Percentiles rank a stretch among this genome's conserved stretches.
phyloP scores from a whole-genome alignment of 35 echinoderm and acorn worm species.

The Apostichopus parvimensis region DNA sequence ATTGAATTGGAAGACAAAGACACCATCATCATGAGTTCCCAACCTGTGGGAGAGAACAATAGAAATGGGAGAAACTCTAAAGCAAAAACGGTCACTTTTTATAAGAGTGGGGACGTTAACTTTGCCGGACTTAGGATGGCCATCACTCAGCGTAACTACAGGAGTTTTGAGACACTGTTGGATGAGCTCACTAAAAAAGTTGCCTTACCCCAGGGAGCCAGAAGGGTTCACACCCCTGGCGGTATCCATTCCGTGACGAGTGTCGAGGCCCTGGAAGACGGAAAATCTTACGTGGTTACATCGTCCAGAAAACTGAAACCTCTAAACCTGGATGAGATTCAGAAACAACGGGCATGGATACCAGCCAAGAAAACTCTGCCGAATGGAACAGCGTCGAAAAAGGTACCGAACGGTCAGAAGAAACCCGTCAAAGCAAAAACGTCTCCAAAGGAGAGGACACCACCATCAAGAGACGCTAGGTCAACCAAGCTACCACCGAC shows the following conservation, averaged over 20 bases:
- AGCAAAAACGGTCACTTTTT: conserved; percentile 92
- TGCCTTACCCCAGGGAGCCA: conserved; percentile 69
- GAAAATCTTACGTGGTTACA: conserved; percentile 84
- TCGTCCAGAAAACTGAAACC: conserved; percentile 79
- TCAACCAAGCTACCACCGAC: conserved; percentile 58
- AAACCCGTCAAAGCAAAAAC: background rate
- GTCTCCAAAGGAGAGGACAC: conserved; percentile 19
- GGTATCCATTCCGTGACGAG: conserved; percentile 67
- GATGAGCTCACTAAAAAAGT: conserved; percentile 83
- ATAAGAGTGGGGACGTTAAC: conserved; percentile 86
- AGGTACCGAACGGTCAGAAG: conserved; percentile 29
- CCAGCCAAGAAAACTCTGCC: conserved; percentile 38
- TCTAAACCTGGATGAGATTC: conserved; percentile 68
- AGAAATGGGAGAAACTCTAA: conserved; percentile 43
- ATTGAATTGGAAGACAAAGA: background rate
- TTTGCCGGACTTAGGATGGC: conserved; percentile 81
- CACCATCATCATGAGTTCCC: background rate
- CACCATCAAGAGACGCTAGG: conserved; percentile 34
- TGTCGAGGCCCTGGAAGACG: conserved; percentile 85
- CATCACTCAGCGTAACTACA: conserved; percentile 73
- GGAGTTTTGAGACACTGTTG: conserved; percentile 82
- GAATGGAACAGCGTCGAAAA: conserved; percentile 7
- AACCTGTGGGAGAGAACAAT: conserved; percentile 31
- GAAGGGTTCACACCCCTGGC: conserved; percentile 81
- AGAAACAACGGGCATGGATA: conserved; percentile 68